Evolutionary conservation across 2,888 invertebrate genomes (phyloP).

Genomic region (Drosophila suboccidentalis): DNA sequence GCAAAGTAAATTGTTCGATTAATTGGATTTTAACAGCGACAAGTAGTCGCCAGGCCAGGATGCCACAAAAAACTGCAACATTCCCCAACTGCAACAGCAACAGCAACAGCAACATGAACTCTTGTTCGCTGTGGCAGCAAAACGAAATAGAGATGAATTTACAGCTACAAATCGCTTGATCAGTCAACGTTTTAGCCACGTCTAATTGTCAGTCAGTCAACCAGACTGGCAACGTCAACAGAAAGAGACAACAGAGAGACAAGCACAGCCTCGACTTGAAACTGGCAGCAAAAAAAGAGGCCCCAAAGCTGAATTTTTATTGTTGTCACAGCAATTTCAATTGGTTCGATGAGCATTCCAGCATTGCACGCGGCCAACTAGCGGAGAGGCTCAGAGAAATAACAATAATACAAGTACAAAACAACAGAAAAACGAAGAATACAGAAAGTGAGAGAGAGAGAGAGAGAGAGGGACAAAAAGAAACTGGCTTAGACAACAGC

Average conservation of each 20-base stretch:
- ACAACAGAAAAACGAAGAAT: constrained; percentile 21
- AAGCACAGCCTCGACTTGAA: constrained; percentile 3
- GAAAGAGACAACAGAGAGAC: constrained; percentile 22
- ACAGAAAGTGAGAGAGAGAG: background rate
- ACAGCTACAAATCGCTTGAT: constrained; percentile 85
- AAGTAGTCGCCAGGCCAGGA: constrained; percentile 72
- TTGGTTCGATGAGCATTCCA: constrained; percentile 84
- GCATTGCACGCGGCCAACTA: constrained; percentile 79
- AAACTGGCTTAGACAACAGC: constrained; percentile 58
- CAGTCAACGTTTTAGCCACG: constrained; percentile 81
- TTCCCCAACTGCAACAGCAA: constrained; percentile 60
- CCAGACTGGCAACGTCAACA: constrained; percentile 53
- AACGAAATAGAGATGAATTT: constrained; percentile 82
- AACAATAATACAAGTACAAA: constrained; percentile 39
- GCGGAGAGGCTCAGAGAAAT: constrained; percentile 47
- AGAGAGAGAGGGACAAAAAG: background rate
- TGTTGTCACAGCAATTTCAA: constrained; percentile 85
- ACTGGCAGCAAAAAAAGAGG: constrained; percentile 54
- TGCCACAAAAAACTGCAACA: constrained; percentile 55
- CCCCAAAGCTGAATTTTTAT: constrained; percentile 83
- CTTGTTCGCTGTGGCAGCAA: constrained; percentile 46
- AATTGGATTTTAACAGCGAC: constrained; percentile 82
- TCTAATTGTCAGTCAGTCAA: constrained; percentile 81
- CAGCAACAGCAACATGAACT: constrained; percentile 56
- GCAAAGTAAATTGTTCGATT: constrained; percentile 81